Evolutionary conservation across 1,140 invertebrate species (phyloP).

Genomic region (Venustaconcha ellipsiformis): DNA sequence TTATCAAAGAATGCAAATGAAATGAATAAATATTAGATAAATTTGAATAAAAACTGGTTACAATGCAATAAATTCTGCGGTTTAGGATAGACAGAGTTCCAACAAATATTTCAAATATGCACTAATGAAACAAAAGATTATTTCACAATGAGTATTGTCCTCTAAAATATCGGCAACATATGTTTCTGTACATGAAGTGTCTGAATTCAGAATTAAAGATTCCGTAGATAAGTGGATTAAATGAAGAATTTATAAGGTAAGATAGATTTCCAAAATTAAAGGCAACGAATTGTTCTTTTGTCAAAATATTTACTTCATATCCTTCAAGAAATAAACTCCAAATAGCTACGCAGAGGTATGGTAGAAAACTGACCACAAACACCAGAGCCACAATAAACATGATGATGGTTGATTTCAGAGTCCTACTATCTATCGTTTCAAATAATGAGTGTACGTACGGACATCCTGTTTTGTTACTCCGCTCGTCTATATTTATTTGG

Average conservation of each 20-base stretch:
- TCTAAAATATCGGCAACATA: no score
- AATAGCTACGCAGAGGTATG: slow-evolving; percentile 2
- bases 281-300: slow-evolving; percentile 26
- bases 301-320: slow-evolving; percentile 18
- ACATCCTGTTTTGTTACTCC: neutral
- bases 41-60: no score
- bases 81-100: no score
- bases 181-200: slow-evolving; percentile 2
- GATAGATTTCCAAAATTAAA: slow-evolving; percentile 43
- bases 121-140: no score
- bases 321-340: slow-evolving; percentile 1
- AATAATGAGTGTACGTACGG: neutral
- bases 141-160: no score
- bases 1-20: no score
- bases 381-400: slow-evolving; percentile 24
- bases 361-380: slow-evolving; percentile 26
- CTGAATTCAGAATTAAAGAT: slow-evolving; percentile 44
- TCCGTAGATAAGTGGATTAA: slow-evolving; percentile 43
- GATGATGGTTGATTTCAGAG: slow-evolving; percentile 19
- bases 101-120: no score
- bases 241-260: slow-evolving; percentile 39
- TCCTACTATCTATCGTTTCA: slow-evolving; percentile 17
- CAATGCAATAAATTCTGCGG: no score
- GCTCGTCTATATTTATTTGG: neutral
- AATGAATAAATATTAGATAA: no score